phyloP scores from a whole-genome alignment of 2,113 vertebrate species.

The Phasianus colchicus region DNA sequence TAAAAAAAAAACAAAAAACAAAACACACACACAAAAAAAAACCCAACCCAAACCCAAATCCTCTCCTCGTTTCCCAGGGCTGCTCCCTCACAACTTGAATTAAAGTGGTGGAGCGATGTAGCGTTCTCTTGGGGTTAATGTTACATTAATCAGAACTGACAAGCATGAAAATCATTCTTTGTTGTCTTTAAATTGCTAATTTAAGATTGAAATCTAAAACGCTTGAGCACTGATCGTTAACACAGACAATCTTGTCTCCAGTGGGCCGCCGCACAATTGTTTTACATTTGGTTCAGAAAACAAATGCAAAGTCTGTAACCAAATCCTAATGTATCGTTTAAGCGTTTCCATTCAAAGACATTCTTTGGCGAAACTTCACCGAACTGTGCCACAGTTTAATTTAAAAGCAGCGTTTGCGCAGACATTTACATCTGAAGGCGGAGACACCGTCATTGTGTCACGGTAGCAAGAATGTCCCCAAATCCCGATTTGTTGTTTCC shows the following conservation, averaged over 20 bases:
- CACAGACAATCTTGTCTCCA: conserved; percentile 56
- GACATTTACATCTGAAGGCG: conserved; percentile 65
- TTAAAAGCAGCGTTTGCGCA: conserved; percentile 45
- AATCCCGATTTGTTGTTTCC: neutral
- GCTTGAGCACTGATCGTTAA: conserved; percentile 62
- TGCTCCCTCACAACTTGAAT: conserved; percentile 38
- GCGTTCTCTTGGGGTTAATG: conserved; percentile 57
- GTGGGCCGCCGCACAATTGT: conserved; percentile 49
- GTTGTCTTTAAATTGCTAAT: conserved; percentile 74
- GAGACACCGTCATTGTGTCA: neutral
- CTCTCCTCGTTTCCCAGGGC: conserved; percentile 34
- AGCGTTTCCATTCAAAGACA: conserved; percentile 46
- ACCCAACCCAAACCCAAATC: neutral
- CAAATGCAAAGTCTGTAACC: conserved; percentile 69
- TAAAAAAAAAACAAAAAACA: neutral
- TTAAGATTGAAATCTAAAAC: conserved; percentile 77
- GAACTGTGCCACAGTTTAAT: conserved; percentile 66
- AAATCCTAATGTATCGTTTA: conserved; percentile 64
- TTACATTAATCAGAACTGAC: conserved; percentile 74
- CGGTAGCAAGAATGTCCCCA: neutral
- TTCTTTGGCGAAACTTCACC: conserved; percentile 62
- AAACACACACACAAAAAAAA: too few relatives aligned
- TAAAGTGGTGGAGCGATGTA: conserved; percentile 48
- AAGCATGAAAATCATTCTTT: conserved; percentile 73
- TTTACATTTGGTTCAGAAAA: conserved; percentile 70